phyloP scores from a whole-genome alignment of 2,797 vertebrate genomes.

The Pitangus sulphuratus region DNA sequence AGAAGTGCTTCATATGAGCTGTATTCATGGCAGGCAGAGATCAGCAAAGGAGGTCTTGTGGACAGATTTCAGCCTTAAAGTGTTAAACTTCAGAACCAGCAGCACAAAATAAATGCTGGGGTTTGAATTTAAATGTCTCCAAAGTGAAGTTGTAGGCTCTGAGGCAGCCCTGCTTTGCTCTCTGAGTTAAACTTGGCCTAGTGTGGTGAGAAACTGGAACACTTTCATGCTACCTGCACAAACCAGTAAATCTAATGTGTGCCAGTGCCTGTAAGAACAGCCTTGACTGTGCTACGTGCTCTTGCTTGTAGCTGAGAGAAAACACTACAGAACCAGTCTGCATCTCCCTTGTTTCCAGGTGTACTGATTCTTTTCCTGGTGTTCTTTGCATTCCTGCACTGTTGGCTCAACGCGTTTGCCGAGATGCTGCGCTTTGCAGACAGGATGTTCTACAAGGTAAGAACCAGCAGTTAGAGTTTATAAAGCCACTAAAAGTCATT shows the following conservation, averaged over 20 bases:
- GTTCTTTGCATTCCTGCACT: constrained; percentile 95
- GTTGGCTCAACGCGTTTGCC: constrained; percentile 96
- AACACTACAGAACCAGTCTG: not conserved
- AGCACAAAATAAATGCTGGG: not conserved
- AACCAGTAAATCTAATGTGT: not conserved
- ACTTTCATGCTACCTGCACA: not conserved
- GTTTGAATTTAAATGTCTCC: not conserved
- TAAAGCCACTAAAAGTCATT: not conserved
- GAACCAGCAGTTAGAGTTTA: not conserved
- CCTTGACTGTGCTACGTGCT: not conserved
- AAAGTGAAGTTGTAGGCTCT: not conserved
- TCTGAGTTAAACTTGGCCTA: not conserved
- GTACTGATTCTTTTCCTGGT: constrained; percentile 87
- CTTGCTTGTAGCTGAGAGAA: not conserved
- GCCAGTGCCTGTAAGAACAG: not conserved
- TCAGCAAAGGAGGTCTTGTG: not conserved
- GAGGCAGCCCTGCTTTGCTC: not conserved
- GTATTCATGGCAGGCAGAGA: not conserved
- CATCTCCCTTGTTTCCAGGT: constrained; percentile 74
- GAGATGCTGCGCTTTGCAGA: constrained; percentile 97
- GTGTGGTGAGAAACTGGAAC: not conserved
- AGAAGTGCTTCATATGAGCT: not conserved
- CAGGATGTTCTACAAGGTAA: constrained; percentile 97
- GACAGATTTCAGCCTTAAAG: not conserved
- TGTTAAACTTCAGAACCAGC: not conserved